Evolutionary conservation across 2,888 invertebrate species (phyloP).

Genomic region (Eurois occulta): DNA sequence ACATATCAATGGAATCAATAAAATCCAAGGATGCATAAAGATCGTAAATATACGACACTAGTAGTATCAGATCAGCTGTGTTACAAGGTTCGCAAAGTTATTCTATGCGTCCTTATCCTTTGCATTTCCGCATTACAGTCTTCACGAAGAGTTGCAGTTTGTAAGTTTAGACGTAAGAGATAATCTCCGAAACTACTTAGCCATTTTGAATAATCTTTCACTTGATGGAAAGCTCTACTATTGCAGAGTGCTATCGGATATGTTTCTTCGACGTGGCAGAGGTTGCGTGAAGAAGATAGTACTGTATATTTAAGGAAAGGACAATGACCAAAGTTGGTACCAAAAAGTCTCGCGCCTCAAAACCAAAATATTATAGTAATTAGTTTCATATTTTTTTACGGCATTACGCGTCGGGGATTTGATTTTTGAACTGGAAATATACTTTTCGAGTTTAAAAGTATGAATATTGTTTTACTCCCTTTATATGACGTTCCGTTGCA

Average conservation of each 20-base stretch:
- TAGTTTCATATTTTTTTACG: too few species aligned
- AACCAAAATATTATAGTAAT: too few species aligned
- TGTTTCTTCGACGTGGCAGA: background rate
- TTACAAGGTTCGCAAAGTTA: constrained; percentile 20
- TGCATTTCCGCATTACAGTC: constrained; percentile 18
- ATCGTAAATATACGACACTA: constrained; percentile 27
- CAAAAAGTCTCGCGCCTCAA: too few species aligned
- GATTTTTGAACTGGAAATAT: too few species aligned
- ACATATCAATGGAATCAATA: constrained; percentile 7
- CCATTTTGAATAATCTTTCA: background rate
- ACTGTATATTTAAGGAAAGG: background rate
- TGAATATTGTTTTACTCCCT: too few species aligned
- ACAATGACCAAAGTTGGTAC: too few species aligned
- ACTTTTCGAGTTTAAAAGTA: too few species aligned
- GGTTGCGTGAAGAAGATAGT: background rate
- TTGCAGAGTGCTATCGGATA: background rate
- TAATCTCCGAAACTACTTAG: background rate
- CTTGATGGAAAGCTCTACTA: background rate
- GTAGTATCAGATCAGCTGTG: constrained; percentile 9
- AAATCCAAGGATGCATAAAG: constrained; percentile 24
- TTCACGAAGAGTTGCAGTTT: background rate
- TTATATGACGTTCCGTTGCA: too few species aligned
- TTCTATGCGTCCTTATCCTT: constrained; percentile 8
- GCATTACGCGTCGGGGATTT: too few species aligned
- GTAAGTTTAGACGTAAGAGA: background rate